Evolutionary conservation across 2,888 invertebrate genomes (phyloP).

Genomic region (Hypsopygia costalis): DNA sequence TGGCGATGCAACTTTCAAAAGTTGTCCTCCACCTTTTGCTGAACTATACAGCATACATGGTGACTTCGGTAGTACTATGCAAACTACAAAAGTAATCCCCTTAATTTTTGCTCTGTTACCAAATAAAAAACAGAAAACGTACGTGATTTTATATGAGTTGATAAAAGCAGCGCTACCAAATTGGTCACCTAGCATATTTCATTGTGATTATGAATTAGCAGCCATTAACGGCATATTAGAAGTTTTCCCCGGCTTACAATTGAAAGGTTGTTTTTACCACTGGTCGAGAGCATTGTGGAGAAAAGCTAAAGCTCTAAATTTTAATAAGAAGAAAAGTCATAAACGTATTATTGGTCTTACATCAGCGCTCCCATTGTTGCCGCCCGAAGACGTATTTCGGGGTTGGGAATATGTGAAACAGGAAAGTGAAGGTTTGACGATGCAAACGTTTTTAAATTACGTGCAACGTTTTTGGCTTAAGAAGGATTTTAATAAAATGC

Average conservation of each 20-base stretch:
- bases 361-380: not conserved
- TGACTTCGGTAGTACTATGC: conserved; percentile 12
- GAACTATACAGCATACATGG: conserved; percentile 14
- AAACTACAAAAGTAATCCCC: conserved; percentile 12
- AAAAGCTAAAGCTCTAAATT: conserved; percentile 5
- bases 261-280: conserved; percentile 11
- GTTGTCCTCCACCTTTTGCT: conserved; percentile 13
- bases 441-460: conserved; percentile 5
- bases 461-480: conserved; percentile 6
- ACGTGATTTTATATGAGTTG: conserved; percentile 11
- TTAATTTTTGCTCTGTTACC: conserved; percentile 14
- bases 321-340: not conserved
- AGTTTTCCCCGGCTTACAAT: conserved; percentile 1
- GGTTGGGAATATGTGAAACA: conserved; percentile 6
- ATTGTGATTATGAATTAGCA: conserved; percentile 15
- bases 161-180: conserved; percentile 12
- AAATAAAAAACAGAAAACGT: conserved; percentile 12
- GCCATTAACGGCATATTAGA: conserved; percentile 3
- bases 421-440: conserved; percentile 4
- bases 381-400: not conserved
- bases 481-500: conserved; percentile 1
- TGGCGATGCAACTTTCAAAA: conserved; percentile 13
- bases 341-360: not conserved
- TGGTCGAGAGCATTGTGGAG: conserved; percentile 8
- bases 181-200: conserved; percentile 12